phyloP scores from a whole-genome alignment of 2,113 vertebrate genomes.

The Diadophis punctatus region DNA sequence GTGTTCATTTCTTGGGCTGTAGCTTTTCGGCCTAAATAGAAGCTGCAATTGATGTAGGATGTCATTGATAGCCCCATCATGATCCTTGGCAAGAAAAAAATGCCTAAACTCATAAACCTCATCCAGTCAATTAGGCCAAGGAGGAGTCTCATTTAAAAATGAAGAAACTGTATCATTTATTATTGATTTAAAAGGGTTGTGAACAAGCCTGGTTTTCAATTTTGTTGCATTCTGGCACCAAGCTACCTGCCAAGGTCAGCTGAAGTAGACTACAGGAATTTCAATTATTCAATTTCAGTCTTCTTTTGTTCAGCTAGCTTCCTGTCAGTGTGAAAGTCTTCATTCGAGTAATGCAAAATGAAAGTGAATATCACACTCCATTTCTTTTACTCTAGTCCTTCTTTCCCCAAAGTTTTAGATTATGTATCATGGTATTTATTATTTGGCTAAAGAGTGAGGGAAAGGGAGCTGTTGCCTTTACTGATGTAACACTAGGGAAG shows the following conservation, averaged over 20 bases:
- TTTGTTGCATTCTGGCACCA: slow-evolving; percentile 8
- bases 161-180: slow-evolving; percentile 1
- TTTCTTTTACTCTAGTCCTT: neutral
- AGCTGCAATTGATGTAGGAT: neutral
- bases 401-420: neutral
- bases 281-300: slow-evolving; percentile 12
- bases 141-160: slow-evolving; percentile 15
- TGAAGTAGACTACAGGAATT: slow-evolving; percentile 18
- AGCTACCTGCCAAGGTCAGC: neutral
- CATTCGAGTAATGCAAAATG: neutral
- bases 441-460: neutral
- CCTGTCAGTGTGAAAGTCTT: neutral
- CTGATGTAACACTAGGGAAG: neutral
- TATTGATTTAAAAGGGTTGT: slow-evolving; percentile 30
- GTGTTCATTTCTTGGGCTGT: neutral
- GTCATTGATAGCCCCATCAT: neutral
- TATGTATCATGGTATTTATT: neutral
- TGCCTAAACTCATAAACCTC: slow-evolving; percentile 8
- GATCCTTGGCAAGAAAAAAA: slow-evolving; percentile 6
- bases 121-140: slow-evolving; percentile 1
- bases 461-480: neutral
- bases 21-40: neutral
- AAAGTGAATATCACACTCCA: neutral
- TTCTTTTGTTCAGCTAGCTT: slow-evolving; percentile 7
- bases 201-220: slow-evolving; percentile 1